Percentiles rank a stretch among this genome's conserved stretches.
phyloP scores from a whole-genome alignment of 2,797 vertebrate species.

The Adelosebastes latens region DNA sequence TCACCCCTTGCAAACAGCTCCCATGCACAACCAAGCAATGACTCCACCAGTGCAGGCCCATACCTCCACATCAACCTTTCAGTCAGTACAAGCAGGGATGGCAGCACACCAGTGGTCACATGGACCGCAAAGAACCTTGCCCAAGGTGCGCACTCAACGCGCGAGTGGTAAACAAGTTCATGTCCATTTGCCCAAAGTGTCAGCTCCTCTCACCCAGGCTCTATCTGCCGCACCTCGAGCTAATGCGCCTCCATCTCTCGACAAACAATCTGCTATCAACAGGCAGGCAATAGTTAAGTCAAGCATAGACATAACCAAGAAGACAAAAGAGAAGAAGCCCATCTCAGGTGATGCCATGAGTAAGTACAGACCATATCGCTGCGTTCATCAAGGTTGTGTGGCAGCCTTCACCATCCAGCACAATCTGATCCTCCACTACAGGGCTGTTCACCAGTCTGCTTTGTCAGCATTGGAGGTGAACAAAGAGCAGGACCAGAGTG shows the following conservation, averaged over 20 bases:
- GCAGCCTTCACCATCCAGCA: conserved; percentile 97
- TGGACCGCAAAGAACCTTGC: conserved; percentile 20
- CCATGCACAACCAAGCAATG: conserved; percentile 25
- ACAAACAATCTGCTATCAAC: conserved; percentile 5
- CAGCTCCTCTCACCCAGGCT: conserved; percentile 3
- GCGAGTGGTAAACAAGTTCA: neutral
- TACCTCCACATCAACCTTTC: neutral
- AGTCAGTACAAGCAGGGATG: conserved; percentile 6
- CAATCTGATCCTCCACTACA: conserved; percentile 97
- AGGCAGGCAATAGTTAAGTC: conserved; percentile 33
- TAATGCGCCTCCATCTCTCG: neutral
- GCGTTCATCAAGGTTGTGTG: conserved; percentile 94
- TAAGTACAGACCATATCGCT: conserved; percentile 92
- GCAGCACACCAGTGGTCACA: conserved; percentile 23
- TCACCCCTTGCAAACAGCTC: conserved; percentile 42
- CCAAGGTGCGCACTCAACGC: conserved; percentile 19
- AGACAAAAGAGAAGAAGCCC: conserved; percentile 84
- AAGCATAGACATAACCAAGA: conserved; percentile 61
- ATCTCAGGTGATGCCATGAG: conserved; percentile 80
- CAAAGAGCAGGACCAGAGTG: conserved; percentile 85
- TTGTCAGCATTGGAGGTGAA: conserved; percentile 87
- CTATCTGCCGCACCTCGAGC: conserved; percentile 8
- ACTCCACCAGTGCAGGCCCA: conserved; percentile 24
- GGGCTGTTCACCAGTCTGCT: conserved; percentile 93
- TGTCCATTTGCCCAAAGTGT: conserved; percentile 17